A percentile compares a stretch with the other conserved stretches of the same genome.
These are phyloP conservation scores for Crossocerus cetratus DNA, from an alignment of 2,888 invertebrate species.

Conservation along the genomic window DNA sequence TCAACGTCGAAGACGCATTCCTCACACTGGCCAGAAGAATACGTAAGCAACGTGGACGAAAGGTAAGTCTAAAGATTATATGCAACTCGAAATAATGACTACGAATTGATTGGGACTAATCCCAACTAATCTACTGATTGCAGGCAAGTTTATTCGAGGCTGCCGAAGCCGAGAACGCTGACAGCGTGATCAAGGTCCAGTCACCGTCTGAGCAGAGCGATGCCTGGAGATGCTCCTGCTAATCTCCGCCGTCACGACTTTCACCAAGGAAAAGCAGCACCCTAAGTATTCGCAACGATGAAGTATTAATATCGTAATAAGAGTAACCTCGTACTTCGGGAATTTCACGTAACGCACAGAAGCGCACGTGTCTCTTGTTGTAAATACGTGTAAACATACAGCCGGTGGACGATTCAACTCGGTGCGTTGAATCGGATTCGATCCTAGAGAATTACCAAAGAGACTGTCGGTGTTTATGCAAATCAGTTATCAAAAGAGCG, in stretches of 20 bases:
- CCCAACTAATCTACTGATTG: constrained; percentile 17
- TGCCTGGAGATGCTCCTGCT: constrained; percentile 71
- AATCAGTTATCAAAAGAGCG: not conserved
- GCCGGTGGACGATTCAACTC: constrained; percentile 16
- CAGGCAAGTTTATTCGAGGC: constrained; percentile 72
- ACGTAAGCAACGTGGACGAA: constrained; percentile 87
- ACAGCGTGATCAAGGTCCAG: constrained; percentile 68
- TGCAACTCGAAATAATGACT: no score
- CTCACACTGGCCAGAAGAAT: constrained; percentile 89
- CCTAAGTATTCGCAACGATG: constrained; percentile 3
- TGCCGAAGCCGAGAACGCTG: constrained; percentile 68
- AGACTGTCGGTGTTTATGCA: no score
- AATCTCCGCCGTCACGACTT: constrained; percentile 46
- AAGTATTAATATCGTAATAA: constrained; percentile 28
- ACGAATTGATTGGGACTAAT: not conserved
- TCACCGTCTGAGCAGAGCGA: constrained; percentile 69
- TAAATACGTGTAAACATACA: constrained; percentile 36
- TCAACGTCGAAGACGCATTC: constrained; percentile 91
- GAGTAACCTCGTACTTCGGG: constrained; percentile 28
- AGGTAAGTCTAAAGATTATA: constrained; percentile 78
- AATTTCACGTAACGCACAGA: not conserved
- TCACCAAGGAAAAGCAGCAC: constrained; percentile 5
- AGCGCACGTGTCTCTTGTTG: constrained; percentile 29
- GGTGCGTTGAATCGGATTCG: constrained; percentile 15
- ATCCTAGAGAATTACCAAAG: not conserved